phyloP scores from a whole-genome alignment of 2,888 invertebrate species.

The Agrotis exclamationis region DNA sequence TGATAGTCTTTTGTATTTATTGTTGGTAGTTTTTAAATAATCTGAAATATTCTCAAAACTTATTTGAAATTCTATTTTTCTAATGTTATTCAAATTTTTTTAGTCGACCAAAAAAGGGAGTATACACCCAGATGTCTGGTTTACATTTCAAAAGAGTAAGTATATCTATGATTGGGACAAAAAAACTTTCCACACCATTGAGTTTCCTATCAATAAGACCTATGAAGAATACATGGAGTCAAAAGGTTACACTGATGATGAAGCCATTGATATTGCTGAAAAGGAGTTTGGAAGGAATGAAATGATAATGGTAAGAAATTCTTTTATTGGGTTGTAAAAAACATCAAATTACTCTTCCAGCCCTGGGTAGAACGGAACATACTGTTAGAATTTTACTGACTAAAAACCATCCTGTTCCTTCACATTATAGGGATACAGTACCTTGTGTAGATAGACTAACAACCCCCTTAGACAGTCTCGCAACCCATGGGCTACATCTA shows the following conservation, averaged over 20 bases:
- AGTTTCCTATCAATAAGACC: conserved; percentile 95
- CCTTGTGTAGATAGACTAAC: too few relatives aligned
- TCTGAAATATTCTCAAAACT: background rate
- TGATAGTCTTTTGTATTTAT: conserved; percentile 1
- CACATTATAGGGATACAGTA: too few relatives aligned
- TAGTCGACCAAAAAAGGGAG: conserved; percentile 87
- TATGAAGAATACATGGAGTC: conserved; percentile 95
- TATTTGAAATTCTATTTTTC: background rate
- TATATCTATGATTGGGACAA: conserved; percentile 97
- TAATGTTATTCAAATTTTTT: conserved; percentile 12
- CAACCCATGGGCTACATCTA: too few relatives aligned
- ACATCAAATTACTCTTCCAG: background rate
- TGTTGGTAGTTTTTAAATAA: background rate
- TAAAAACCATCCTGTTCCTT: too few relatives aligned
- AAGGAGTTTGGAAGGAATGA: conserved; percentile 97
- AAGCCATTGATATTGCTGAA: conserved; percentile 94
- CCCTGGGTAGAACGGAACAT: too few relatives aligned
- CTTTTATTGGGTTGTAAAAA: background rate
- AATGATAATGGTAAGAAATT: conserved; percentile 93
- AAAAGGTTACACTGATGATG: conserved; percentile 97
- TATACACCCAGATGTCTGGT: conserved; percentile 93
- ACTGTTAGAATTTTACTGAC: too few relatives aligned
- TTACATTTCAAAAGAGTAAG: conserved; percentile 99
- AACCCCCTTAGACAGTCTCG: too few relatives aligned
- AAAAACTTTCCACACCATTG: conserved; percentile 95